phyloP scores from a whole-genome alignment of 2,888 invertebrate genomes.

The Cyclophora albipunctata region DNA sequence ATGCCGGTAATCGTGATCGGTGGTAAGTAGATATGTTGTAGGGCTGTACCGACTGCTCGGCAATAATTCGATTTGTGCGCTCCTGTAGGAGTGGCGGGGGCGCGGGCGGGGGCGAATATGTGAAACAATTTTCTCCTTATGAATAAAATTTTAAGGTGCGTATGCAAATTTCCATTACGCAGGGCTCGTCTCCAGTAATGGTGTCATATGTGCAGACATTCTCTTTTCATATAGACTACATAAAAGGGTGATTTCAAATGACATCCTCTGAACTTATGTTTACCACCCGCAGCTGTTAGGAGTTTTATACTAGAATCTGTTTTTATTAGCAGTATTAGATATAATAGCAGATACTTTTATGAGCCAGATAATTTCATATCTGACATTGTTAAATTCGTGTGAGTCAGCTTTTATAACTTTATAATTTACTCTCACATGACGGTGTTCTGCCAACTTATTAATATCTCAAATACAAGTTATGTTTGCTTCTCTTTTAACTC shows the following conservation, averaged over 20 bases:
- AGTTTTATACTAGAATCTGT: constrained; percentile 11
- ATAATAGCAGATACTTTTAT: constrained; percentile 2
- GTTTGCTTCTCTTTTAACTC: constrained; percentile 19
- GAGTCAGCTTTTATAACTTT: not conserved
- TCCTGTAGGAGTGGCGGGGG: constrained; percentile 30
- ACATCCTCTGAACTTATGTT: constrained; percentile 25
- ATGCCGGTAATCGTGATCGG: no score
- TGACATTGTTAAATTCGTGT: not conserved
- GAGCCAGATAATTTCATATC: not conserved
- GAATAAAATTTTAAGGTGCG: constrained; percentile 72
- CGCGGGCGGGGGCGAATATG: constrained; percentile 33
- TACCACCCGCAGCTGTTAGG: constrained; percentile 22
- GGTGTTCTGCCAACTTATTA: no score
- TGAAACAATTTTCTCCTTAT: constrained; percentile 72
- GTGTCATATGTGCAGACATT: constrained; percentile 59
- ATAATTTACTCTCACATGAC: not conserved
- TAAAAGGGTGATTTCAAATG: constrained; percentile 48
- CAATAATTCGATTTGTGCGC: constrained; percentile 65
- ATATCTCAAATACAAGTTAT: no score
- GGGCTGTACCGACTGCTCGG: constrained; percentile 30
- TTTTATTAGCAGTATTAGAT: constrained; percentile 4
- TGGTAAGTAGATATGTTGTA: no score
- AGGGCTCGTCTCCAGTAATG: constrained; percentile 54
- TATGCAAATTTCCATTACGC: constrained; percentile 71
- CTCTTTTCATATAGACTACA: constrained; percentile 55